These are phyloP conservation scores for Montipora sp. DNA, from an alignment of 64 coral and sea anemone species.

Conservation along the genomic window DNA sequence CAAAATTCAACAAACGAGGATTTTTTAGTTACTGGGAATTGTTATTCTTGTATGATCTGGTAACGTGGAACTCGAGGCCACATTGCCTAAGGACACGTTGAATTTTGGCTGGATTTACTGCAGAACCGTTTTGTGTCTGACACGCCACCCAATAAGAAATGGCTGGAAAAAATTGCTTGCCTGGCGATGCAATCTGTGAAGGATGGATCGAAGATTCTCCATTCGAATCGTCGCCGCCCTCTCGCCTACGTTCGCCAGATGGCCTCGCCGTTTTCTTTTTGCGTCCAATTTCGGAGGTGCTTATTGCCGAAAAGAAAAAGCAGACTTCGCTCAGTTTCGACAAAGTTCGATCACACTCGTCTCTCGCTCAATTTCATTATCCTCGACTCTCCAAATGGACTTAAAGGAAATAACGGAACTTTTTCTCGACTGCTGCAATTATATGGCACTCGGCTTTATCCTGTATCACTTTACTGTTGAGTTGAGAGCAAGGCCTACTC, in stretches of 20 bases:
- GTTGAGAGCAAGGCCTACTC: no score
- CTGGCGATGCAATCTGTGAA: background rate
- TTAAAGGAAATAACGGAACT: constrained; percentile 18
- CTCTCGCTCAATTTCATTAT: no score
- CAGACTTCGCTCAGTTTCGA: background rate
- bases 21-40: background rate
- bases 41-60: background rate
- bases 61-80: background rate
- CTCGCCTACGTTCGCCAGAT: no score
- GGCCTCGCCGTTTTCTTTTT: background rate
- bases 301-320: no score
- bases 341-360: no score
- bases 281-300: no score
- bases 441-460: constrained; percentile 29
- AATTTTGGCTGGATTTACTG: constrained; percentile 31
- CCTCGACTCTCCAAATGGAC: background rate
- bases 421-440: constrained; percentile 5
- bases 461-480: background rate
- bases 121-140: background rate
- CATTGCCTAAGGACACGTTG: background rate
- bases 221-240: no score
- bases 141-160: constrained; percentile 59
- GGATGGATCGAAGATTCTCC: background rate
- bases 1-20: no score
- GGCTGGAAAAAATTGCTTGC: constrained; percentile 44